Conservation (phyloP, 1,140 invertebrate genomes). For the Pemphigus obesinymphae region DNA sequence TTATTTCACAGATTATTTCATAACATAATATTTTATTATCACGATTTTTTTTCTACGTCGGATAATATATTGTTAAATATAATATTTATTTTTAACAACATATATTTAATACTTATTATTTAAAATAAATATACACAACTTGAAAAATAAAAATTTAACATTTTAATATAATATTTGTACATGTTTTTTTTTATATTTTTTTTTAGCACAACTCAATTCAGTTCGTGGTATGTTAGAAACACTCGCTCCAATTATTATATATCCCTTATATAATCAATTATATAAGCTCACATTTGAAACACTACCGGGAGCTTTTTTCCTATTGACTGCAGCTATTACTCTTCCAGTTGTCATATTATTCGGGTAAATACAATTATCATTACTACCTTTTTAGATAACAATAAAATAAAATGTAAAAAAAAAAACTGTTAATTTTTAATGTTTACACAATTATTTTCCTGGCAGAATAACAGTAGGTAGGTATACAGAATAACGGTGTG, state of each 20-base stretch:
- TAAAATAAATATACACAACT: no score
- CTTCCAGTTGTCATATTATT: constrained; percentile 43
- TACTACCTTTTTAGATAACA: background rate
- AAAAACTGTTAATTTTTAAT: no score
- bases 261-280: constrained; percentile 44
- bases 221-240: constrained; percentile 43
- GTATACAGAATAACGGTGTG: no score
- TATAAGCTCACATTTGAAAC: constrained; percentile 43
- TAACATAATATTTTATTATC: no score
- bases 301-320: constrained; percentile 44
- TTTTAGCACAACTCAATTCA: constrained; percentile 37
- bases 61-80: background rate
- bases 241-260: constrained; percentile 43
- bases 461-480: no score
- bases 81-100: background rate
- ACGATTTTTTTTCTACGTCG: no score
- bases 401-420: no score
- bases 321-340: constrained; percentile 41
- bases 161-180: background rate
- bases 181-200: background rate
- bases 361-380: constrained; percentile 34
- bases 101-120: no score
- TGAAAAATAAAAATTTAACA: no score
- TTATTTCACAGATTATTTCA: no score
- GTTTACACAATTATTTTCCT: no score